Base-by-base conservation (phyloP, 2,888 invertebrate genomes). In the Ichneumoninae sp. region DNA sequence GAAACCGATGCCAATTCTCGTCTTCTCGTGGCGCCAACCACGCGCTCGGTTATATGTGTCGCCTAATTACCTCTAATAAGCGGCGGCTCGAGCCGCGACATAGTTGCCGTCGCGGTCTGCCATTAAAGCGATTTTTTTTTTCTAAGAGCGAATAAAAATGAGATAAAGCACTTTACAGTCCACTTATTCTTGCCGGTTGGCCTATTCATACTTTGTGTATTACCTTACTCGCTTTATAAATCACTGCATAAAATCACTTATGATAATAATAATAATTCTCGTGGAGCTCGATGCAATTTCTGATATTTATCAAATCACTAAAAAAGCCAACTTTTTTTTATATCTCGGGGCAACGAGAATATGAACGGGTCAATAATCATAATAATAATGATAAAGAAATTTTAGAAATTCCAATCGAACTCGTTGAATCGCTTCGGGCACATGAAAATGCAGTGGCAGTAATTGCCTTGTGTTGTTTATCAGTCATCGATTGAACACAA, bases 61-160 rank as follows among this genome's bases (percentile, higher is more conserved):
- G 88, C 88, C 88, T 91, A 91, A 91, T 91, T 90, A 91, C 83
- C 84, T 81, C 88, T 90, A 91, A 90, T 89, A 89, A 89, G 86
- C 78, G 75, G 65, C 80, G 66, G 22, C 65, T 76, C n/a, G 22
- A 54, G 47, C 57, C 52, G 36, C 66, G 66, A 54, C 54, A 65
- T n/a, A 50, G 16, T n/a, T 68, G 50, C 57, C 76, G 30, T 79
- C 79, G 79, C 71, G 72, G 72, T 52, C 36, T 36, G 22, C 33
- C 60, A 16, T 30, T 52, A 52, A 62, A 78, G 62, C 82, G 47
- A 72, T 76, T 81, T 81, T 52, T 40, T 22, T 57, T 57, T 22
- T 30, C 5, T 5, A 5, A 30, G 30, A 30, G 5, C 13, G 13
- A 57, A 22, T 16, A 16, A 13, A 16, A 57, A 26, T 57, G 26